Percentiles rank a stretch among this genome's conserved stretches.
These are phyloP conservation scores for Centruroides sculpturatus DNA, from an alignment of 1,140 invertebrate genomes.

Conservation along the genomic window DNA sequence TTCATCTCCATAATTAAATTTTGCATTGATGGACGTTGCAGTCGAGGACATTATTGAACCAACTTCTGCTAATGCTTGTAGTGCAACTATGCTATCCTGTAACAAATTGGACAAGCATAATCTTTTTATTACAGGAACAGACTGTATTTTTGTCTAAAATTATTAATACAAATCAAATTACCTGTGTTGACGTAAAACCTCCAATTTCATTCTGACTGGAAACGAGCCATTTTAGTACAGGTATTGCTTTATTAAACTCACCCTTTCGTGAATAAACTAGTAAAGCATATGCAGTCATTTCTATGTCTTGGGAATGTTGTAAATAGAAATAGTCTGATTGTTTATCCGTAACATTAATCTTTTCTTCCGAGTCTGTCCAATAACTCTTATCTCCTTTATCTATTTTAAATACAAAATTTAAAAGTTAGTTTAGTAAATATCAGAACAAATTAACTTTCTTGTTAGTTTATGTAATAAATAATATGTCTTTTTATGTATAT, in stretches of 20 bases:
- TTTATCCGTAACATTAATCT: slow-evolving; percentile 25
- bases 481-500: no score
- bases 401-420: not conserved
- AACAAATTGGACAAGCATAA: slow-evolving; percentile 14
- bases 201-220: slow-evolving; percentile 61
- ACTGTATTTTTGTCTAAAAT: no score
- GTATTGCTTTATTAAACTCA: slow-evolving; percentile 49
- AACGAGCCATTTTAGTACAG: slow-evolving; percentile 71
- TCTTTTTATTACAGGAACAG: no score
- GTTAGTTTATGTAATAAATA: no score
- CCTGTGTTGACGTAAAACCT: slow-evolving; percentile 57
- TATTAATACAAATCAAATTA: slow-evolving; percentile 26
- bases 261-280: slow-evolving; percentile 28
- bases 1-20: slow-evolving; percentile 29
- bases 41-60: slow-evolving; percentile 42
- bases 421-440: no score
- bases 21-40: slow-evolving; percentile 35
- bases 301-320: slow-evolving; percentile 61
- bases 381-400: slow-evolving; percentile 9
- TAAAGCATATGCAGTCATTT: slow-evolving; percentile 69
- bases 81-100: slow-evolving; percentile 51
- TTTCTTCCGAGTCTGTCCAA: slow-evolving; percentile 11
- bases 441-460: no score
- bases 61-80: slow-evolving; percentile 51
- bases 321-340: slow-evolving; percentile 50